Evolutionary conservation across 2,113 vertebrate species (phyloP), one percentile per base, ranked within the genome.

Genomic region (Melanostigma gelatinosum): DNA sequence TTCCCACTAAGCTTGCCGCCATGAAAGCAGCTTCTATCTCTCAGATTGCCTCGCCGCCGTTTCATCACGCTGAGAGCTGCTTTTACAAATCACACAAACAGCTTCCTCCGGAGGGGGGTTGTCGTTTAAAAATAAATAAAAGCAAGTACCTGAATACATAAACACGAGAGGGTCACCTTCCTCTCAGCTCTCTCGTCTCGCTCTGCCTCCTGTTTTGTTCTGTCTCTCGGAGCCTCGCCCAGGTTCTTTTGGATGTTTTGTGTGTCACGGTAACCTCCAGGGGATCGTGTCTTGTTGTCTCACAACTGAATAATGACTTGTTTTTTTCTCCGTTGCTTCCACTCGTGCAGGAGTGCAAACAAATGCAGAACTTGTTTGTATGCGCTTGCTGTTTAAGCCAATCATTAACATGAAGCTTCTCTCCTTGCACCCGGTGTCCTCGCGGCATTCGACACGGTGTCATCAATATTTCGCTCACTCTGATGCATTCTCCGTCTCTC

Each of bases 241-340:
- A 55, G 36, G 44, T 67, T 89, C 85, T 83, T 88, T 72, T 61
- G 81, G 58, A 65, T 76, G 62, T 65, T 80, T 86, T 83, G 8
- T 63, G 46, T 86, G 82, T 80, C 86, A 80, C 83, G 77, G 83
- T 86, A 87, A 91, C 89, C 88, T 92, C 93, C 79, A 85, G 83
- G 84, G 88, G 72, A 81, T 75, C 60, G 55, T 68, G 75, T 68
- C 52, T 72, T 69, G 63, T 79, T 69, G 62, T 81, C 68, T 65
- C 54, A 46, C 24, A 44, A 58, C 75, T 74, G 54, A 89, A 85
- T 87, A 85, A 86, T 83, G 62, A 83, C 71, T 86, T 87, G 61
- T 63, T 55, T 54, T 52, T 52, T n/a, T 22, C 58, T 72, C 82
- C 69, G 55, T 15, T 63, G 60, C 57, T 70, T 72, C 46, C 50